Evolutionary conservation across 92 coral and sea anemone genomes (phyloP).

Genomic region (Epizoanthus stellaris): DNA sequence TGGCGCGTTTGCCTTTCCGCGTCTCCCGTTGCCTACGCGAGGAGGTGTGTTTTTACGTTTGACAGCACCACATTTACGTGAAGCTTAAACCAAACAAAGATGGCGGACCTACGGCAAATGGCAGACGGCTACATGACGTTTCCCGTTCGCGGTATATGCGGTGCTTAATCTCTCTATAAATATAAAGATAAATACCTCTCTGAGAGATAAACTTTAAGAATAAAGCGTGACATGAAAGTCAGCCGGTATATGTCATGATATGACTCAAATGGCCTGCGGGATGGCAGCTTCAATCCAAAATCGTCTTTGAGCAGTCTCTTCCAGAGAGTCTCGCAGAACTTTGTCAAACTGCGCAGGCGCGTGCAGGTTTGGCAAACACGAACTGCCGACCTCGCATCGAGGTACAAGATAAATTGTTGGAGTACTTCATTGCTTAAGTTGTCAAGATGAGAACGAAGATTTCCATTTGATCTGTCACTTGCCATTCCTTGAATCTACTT

Average conservation of each 20-base stretch:
- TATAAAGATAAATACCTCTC: slow-evolving; percentile 58
- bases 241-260: slow-evolving; percentile 81
- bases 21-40: too few relatives aligned
- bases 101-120: too few relatives aligned
- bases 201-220: slow-evolving; percentile 79
- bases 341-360: slow-evolving; percentile 66
- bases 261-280: slow-evolving; percentile 72
- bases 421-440: slow-evolving; percentile 83
- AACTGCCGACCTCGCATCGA: slow-evolving; percentile 70
- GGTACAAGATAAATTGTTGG: slow-evolving; percentile 59
- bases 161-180: neutral
- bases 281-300: slow-evolving; percentile 71
- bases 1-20: too few relatives aligned
- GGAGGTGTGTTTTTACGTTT: too few relatives aligned
- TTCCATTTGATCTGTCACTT: neutral
- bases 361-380: slow-evolving; percentile 78
- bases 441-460: slow-evolving; percentile 27
- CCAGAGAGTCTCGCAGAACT: slow-evolving; percentile 84
- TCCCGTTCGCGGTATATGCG: too few relatives aligned
- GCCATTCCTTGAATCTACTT: neutral
- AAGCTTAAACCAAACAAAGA: too few relatives aligned
- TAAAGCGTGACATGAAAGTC: slow-evolving; percentile 78
- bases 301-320: slow-evolving; percentile 77
- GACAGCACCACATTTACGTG: too few relatives aligned
- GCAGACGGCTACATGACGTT: too few relatives aligned